Percentiles rank a stretch among this genome's conserved stretches.
Evolutionary conservation across 2,113 vertebrate species (phyloP).

Genomic region (Ceratotherium simum): DNA sequence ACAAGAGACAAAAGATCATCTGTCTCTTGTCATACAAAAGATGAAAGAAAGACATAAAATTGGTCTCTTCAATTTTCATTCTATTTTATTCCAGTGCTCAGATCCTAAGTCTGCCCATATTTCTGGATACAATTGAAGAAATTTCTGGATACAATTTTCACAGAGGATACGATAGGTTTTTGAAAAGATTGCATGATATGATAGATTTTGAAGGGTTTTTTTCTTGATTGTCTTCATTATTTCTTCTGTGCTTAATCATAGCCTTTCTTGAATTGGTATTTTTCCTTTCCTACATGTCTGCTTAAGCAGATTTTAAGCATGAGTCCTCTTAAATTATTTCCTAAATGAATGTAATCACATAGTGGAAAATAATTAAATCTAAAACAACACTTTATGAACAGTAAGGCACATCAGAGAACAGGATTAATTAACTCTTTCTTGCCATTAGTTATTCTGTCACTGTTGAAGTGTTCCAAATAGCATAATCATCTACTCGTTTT

Average conservation of each 20-base stretch:
- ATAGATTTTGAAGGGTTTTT: neutral
- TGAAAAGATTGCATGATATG: neutral
- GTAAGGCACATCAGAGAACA: neutral
- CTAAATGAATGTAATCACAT: conserved; percentile 24
- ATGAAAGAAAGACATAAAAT: neutral
- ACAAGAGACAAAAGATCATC: neutral
- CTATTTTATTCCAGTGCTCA: neutral
- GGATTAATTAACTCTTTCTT: conserved; percentile 26
- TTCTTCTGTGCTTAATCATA: conserved; percentile 21
- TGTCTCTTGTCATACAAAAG: neutral
- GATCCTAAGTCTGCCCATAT: neutral
- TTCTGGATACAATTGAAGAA: neutral
- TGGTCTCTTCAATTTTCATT: neutral
- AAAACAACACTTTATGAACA: neutral
- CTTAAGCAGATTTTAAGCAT: conserved; percentile 38
- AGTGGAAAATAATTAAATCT: conserved; percentile 6
- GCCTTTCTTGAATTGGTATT: neutral
- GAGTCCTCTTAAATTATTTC: conserved; percentile 41
- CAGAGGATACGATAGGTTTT: neutral
- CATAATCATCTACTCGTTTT: neutral
- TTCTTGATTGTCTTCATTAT: neutral
- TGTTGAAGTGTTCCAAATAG: neutral
- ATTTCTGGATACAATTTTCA: neutral
- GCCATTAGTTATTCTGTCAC: neutral
- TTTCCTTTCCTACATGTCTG: neutral